Conservation (phyloP, 2,888 invertebrate species). For the Metacarcinus magister region DNA sequence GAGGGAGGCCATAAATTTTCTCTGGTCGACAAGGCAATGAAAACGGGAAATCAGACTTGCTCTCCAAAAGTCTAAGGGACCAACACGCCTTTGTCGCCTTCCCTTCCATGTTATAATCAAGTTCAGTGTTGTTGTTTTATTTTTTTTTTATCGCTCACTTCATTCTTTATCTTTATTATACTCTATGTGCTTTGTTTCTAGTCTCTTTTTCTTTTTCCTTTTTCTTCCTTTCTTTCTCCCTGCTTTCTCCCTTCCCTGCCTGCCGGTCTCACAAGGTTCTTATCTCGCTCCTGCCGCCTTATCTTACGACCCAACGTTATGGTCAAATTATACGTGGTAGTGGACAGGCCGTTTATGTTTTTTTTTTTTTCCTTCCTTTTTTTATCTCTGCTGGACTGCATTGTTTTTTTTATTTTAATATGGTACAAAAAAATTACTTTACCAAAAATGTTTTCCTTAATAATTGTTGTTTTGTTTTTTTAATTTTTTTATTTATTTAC, state of each 20-base stretch:
- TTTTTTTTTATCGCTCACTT: neutral
- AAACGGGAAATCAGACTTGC: constrained; percentile 64
- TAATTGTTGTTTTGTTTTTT: neutral
- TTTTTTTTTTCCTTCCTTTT: neutral
- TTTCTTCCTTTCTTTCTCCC: neutral
- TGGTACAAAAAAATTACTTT: neutral
- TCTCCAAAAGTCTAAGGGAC: constrained; percentile 54
- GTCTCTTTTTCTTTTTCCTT: neutral
- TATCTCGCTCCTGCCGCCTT: constrained; percentile 49
- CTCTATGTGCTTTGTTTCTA: neutral
- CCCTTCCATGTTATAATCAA: neutral
- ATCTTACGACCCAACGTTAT: constrained; percentile 54
- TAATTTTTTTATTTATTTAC: neutral
- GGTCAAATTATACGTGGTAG: constrained; percentile 51
- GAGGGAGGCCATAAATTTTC: constrained; percentile 59
- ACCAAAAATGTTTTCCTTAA: neutral
- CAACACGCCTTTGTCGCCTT: constrained; percentile 50
- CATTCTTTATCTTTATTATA: neutral
- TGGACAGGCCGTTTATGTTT: neutral
- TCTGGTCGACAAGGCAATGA: constrained; percentile 61
- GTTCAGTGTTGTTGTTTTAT: neutral
- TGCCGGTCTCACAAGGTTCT: neutral
- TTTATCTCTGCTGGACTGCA: neutral
- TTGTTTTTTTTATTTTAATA: neutral
- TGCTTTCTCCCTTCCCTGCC: constrained; percentile 41